Conservation (phyloP, 2,888 invertebrate species). For the Zaprionus obscuricornis region DNA sequence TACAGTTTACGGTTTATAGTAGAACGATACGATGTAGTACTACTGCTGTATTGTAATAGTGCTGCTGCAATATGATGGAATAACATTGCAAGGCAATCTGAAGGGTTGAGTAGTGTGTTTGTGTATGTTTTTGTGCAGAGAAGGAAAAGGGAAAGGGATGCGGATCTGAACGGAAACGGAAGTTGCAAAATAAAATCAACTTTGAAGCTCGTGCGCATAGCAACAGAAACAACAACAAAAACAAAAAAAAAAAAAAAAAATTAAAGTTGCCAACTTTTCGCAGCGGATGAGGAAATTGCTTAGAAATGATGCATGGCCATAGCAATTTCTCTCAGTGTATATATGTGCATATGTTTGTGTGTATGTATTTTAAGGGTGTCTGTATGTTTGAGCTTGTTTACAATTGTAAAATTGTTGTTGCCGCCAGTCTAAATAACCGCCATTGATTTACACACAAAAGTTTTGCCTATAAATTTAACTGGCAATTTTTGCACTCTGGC, state of each 20-base stretch:
- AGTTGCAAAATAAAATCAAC: conserved; percentile 64
- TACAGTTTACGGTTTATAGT: no score
- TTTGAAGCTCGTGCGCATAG: conserved; percentile 23
- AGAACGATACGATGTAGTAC: no score
- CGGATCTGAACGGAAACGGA: conserved; percentile 68
- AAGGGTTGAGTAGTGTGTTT: no score
- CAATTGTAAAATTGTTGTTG: conserved; percentile 60
- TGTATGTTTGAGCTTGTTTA: conserved; percentile 50
- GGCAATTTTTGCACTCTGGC: conserved; percentile 43
- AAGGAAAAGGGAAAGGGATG: no score
- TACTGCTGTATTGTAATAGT: no score
- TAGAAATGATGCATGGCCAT: conserved; percentile 69
- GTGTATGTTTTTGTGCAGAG: no score
- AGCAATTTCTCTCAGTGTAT: conserved; percentile 17
- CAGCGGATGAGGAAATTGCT: conserved; percentile 70
- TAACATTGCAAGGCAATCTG: conserved; percentile 55
- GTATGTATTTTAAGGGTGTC: no score
- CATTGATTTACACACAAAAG: conserved; percentile 71
- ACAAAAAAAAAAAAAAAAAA: conserved; percentile 24
- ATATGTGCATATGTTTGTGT: conserved; percentile 12
- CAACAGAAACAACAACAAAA: conserved; percentile 5
- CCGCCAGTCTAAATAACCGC: conserved; percentile 64
- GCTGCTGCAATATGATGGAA: conserved; percentile 43
- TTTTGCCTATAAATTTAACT: conserved; percentile 69
- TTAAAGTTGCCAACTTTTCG: conserved; percentile 55